Conservation (phyloP, 2,888 invertebrate species). For the Piscicola geometra region DNA sequence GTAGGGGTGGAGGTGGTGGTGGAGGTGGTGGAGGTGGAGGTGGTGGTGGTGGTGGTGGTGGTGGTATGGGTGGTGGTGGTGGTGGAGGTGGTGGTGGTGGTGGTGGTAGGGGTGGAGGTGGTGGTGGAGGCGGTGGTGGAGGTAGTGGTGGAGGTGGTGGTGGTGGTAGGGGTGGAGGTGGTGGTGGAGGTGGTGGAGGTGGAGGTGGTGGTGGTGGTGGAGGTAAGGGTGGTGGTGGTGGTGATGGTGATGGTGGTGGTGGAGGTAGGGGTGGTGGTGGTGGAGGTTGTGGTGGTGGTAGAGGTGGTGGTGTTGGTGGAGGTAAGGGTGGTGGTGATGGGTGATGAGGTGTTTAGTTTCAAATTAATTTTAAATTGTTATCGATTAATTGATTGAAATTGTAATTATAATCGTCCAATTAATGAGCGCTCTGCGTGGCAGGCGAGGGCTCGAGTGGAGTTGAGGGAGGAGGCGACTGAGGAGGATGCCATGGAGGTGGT, state of each 20-base stretch:
- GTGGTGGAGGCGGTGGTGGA: conserved; percentile 17
- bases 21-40: background rate
- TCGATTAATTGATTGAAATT: too few relatives aligned
- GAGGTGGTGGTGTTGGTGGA: background rate
- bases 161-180: background rate
- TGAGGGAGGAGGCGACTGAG: conserved; percentile 73
- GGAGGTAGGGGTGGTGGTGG: conserved; percentile 8
- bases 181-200: conserved; percentile 16
- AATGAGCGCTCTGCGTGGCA: too few relatives aligned
- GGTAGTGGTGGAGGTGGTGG: background rate
- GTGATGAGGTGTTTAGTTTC: too few relatives aligned
- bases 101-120: conserved; percentile 7
- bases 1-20: conserved; percentile 8
- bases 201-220: background rate
- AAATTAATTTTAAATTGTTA: too few relatives aligned
- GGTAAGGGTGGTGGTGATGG: background rate
- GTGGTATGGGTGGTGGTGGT: background rate
- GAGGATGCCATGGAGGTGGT: conserved; percentile 80
- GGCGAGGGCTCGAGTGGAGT: conserved; percentile 81
- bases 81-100: conserved; percentile 17
- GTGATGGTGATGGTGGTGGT: conserved; percentile 22
- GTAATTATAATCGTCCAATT: too few relatives aligned
- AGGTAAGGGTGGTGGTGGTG: conserved; percentile 11
- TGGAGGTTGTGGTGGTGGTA: background rate
- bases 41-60: conserved; percentile 20